Evolutionary conservation across 2,113 vertebrate species (phyloP), one percentile per base, ranked within the genome.

Genomic region (Xyrauchen texanus): DNA sequence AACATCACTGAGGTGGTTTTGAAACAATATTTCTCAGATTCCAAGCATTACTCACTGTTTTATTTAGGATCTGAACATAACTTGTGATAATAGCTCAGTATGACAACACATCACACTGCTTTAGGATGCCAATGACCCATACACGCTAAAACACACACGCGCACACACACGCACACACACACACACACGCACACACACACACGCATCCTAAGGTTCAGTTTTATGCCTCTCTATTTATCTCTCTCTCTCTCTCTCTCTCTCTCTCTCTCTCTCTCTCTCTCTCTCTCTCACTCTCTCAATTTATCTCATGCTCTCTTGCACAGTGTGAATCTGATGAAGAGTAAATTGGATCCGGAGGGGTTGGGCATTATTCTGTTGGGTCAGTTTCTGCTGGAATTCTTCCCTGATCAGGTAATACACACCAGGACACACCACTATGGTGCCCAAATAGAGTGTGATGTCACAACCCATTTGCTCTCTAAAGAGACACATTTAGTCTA

Each of bases 241-340:
- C 9, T 75, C 10, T 62, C 0, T 15, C 76, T 65, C 51, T 7
- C 15, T 66, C 6, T 64, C 61, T 78, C 21, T 34, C 21, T 34
- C 21, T 34, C 21, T 34, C 21, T 34, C 21, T 34, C 21, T 34
- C 21, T 34, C 21, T 81, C 84, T 46, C 0, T 77, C 8, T 49
- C n/a, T 52, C 4, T 66, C 4, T 12, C 67, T 5, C 16, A 46
- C 8, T 46, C 44, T 68, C n/a, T 73, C 45, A 60, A 53, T 80
- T 42, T 82, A 85, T 86, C 88, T 88, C 68, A 34, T 87, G 68
- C 57, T 70, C 45, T 83, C 86, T 86, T 87, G 88, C 49, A 49
- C 88, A 98, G 98, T 87, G 96, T 99, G 89, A 97, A 93, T 91
- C 93, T 99, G 89, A 98, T 99, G 94, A 99, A 98, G 94, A 96